phyloP scores from a whole-genome alignment of 2,888 invertebrate genomes.

The Abscondita cerata region DNA sequence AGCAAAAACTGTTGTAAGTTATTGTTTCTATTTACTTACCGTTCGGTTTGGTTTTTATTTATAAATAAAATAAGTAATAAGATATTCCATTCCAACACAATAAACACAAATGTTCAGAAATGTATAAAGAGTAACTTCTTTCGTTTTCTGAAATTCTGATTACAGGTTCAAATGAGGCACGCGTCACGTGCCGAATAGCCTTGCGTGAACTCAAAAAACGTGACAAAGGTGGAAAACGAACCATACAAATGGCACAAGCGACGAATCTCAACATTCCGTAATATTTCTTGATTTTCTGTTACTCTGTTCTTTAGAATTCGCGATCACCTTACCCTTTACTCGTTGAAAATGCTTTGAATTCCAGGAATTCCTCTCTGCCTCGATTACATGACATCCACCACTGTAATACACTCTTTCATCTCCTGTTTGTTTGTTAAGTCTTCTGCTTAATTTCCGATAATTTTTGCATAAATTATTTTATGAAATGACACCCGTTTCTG shows the following conservation, averaged over 20 bases:
- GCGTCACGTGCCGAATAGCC: slow-evolving; percentile 40
- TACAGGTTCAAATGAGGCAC: slow-evolving; percentile 35
- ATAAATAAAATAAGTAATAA: no score
- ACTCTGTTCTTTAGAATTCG: slow-evolving; percentile 55
- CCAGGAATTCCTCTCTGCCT: slow-evolving; percentile 14
- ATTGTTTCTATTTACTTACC: no score
- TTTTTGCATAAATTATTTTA: slow-evolving; percentile 54
- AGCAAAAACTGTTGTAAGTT: no score
- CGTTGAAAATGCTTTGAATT: slow-evolving; percentile 28
- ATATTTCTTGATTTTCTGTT: slow-evolving; percentile 41
- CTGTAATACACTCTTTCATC: slow-evolving; percentile 34
- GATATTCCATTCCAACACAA: no score
- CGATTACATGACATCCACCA: background rate
- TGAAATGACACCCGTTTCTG: background rate
- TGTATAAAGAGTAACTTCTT: slow-evolving; percentile 2
- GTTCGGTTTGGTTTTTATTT: no score
- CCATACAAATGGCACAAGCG: background rate
- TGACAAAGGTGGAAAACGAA: slow-evolving; percentile 1
- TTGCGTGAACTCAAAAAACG: slow-evolving; percentile 15
- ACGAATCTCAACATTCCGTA: slow-evolving; percentile 19
- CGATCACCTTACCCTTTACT: slow-evolving; percentile 58
- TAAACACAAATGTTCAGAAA: no score
- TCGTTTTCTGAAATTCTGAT: slow-evolving; percentile 38
- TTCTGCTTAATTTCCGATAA: slow-evolving; percentile 55
- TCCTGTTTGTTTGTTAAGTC: slow-evolving; percentile 52